Evolutionary conservation across 53 echinoderm and acorn worm genomes (phyloP).

Genomic region (Antedon mediterranea): DNA sequence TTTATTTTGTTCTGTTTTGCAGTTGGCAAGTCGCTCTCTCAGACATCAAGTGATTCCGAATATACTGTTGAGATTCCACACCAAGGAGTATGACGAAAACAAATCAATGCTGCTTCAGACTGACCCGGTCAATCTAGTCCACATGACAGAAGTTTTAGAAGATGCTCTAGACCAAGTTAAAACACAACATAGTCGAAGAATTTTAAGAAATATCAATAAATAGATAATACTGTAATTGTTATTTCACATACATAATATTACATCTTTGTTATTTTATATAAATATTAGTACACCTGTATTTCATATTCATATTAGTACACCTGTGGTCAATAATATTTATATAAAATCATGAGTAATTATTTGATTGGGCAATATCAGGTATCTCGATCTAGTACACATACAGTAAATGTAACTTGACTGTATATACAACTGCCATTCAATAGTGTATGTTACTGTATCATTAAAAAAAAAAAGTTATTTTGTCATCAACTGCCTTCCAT

Average conservation of each 20-base stretch:
- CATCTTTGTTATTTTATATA: too few species aligned
- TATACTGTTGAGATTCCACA: conserved; percentile 78
- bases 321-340: too few species aligned
- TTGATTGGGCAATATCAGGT: too few species aligned
- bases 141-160: conserved; percentile 79
- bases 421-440: too few species aligned
- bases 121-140: conserved; percentile 85
- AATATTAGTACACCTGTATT: too few species aligned
- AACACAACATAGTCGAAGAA: conserved; percentile 75
- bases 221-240: conserved; percentile 9
- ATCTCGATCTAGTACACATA: too few species aligned
- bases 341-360: too few species aligned
- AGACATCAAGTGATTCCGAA: conserved; percentile 77
- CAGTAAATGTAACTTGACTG: too few species aligned
- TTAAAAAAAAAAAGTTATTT: too few species aligned
- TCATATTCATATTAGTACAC: too few species aligned
- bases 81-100: conserved; percentile 52
- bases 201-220: conserved; percentile 97
- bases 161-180: conserved; percentile 92
- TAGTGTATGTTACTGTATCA: too few species aligned
- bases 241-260: not conserved
- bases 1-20: conserved; percentile 6
- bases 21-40: conserved; percentile 87
- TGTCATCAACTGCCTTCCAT: too few species aligned
- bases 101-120: conserved; percentile 61